Evolutionary conservation across 2,113 vertebrate species (phyloP).

Genomic region (Phaetusa simplex): DNA sequence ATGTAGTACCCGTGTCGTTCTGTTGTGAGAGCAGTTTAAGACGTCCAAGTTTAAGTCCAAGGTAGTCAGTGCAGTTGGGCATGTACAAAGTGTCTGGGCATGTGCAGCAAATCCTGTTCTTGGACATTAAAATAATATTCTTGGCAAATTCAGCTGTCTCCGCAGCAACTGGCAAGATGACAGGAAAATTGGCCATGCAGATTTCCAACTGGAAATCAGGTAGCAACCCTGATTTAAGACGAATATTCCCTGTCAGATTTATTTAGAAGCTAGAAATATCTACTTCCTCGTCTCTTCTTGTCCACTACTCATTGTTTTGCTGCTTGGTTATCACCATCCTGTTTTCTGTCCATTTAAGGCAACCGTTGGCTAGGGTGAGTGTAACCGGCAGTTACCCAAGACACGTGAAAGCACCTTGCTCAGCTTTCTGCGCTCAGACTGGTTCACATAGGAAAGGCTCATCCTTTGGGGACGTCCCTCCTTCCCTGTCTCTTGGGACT

Average conservation of each 20-base stretch:
- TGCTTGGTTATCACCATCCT: not conserved
- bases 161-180: constrained; percentile 48
- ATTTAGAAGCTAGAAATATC: not conserved
- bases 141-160: constrained; percentile 37
- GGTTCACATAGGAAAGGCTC: not conserved
- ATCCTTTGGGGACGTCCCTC: not conserved
- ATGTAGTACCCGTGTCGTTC: not conserved
- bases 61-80: not conserved
- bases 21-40: not conserved
- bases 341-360: not conserved
- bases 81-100: not conserved
- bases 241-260: constrained; percentile 41
- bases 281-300: constrained; percentile 4
- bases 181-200: constrained; percentile 23
- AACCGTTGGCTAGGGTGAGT: not conserved
- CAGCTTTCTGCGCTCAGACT: fast-evolving
- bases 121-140: not conserved
- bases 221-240: constrained; percentile 31
- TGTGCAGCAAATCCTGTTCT: constrained; percentile 18
- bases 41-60: not conserved
- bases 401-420: not conserved
- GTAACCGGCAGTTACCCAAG: not conserved
- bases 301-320: not conserved
- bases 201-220: not conserved
- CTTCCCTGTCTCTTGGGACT: not conserved